Percentiles rank a stretch among this genome's conserved stretches.
Evolutionary conservation across 1,140 invertebrate genomes (phyloP).

Genomic region (Brachionus paranguensis): DNA sequence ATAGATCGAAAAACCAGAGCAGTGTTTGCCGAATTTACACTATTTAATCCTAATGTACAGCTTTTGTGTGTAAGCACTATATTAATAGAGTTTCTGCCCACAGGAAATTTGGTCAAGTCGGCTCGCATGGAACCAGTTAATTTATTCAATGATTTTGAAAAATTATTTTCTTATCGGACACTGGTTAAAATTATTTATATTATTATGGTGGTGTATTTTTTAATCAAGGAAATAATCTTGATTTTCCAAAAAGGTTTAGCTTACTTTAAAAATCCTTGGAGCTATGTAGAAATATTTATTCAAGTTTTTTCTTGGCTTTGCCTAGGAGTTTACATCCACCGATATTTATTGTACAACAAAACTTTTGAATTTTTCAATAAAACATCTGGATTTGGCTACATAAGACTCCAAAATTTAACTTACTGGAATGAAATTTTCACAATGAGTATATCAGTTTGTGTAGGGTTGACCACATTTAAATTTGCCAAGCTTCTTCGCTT

Average conservation of each 20-base stretch:
- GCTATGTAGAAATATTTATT: constrained; percentile 54
- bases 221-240: constrained; percentile 52
- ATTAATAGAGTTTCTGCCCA: constrained; percentile 58
- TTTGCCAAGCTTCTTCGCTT: constrained; percentile 59
- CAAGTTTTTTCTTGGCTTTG: constrained; percentile 52
- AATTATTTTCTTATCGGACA: constrained; percentile 48
- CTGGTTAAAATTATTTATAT: constrained; percentile 53
- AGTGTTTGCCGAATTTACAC: constrained; percentile 60
- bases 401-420: constrained; percentile 58
- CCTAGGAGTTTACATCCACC: constrained; percentile 55
- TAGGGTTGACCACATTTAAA: constrained; percentile 59
- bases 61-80: constrained; percentile 58
- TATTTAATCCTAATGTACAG: constrained; percentile 60
- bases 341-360: constrained; percentile 47
- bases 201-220: constrained; percentile 58
- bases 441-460: constrained; percentile 57
- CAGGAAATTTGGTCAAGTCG: constrained; percentile 57
- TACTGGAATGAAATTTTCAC: constrained; percentile 57
- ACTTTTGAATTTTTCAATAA: constrained; percentile 53
- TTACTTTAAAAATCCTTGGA: constrained; percentile 57
- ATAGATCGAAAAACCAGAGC: constrained; percentile 60
- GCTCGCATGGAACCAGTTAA: constrained; percentile 57
- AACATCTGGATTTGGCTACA: constrained; percentile 57
- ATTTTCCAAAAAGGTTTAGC: constrained; percentile 44
- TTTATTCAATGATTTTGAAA: constrained; percentile 47